Evolutionary conservation across 2,888 invertebrate species (phyloP).

Genomic region (Ectobius pallidus): DNA sequence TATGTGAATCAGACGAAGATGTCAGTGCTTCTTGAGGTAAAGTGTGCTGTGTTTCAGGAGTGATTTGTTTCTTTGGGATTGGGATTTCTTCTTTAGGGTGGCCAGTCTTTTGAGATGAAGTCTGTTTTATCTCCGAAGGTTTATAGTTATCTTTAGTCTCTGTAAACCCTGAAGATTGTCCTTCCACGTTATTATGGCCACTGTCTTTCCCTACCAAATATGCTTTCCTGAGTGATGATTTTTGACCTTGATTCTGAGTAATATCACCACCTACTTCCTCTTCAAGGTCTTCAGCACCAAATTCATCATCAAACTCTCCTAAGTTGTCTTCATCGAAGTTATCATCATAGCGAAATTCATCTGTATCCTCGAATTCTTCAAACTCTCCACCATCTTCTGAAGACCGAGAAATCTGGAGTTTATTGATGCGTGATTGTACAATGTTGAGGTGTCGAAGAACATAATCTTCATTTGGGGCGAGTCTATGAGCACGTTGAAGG

Average conservation of each 20-base stretch:
- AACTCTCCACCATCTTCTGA: conserved; percentile 15
- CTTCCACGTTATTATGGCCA: background rate
- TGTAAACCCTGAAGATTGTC: background rate
- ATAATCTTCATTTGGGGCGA: conserved; percentile 92
- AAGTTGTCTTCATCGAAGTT: conserved; percentile 20
- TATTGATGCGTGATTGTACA: conserved; percentile 71
- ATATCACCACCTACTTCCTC: conserved; percentile 7
- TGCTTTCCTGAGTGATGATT: conserved; percentile 14
- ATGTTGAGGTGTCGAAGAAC: conserved; percentile 88
- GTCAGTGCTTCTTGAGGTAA: background rate
- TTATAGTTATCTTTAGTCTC: background rate
- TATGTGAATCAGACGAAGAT: background rate
- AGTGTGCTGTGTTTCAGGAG: background rate
- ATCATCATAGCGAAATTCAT: conserved; percentile 5
- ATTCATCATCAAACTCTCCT: conserved; percentile 20
- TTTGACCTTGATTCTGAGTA: background rate
- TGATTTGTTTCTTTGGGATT: background rate
- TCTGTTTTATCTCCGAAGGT: background rate
- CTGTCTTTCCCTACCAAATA: conserved; percentile 1
- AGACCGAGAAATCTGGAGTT: conserved; percentile 33
- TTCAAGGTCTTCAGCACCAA: conserved; percentile 17
- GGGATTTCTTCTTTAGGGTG: background rate
- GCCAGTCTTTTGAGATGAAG: background rate
- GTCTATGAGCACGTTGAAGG: conserved; percentile 75
- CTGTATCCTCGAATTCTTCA: conserved; percentile 25